Evolutionary conservation across 2,888 invertebrate genomes (phyloP).

Genomic region (Ariolimax columbianus): DNA sequence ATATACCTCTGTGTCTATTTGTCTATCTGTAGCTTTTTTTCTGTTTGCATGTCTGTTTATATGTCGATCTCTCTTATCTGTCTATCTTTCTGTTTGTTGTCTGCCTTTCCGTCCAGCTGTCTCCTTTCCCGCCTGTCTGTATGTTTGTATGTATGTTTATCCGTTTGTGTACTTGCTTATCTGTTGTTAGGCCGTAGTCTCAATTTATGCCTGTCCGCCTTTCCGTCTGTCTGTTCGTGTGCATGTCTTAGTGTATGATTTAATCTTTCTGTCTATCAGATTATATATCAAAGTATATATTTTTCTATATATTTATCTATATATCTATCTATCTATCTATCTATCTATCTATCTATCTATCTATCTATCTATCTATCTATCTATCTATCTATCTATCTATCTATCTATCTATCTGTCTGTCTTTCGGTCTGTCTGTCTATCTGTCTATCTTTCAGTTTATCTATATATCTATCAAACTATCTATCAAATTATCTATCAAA

Average conservation of each 20-base stretch:
- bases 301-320: background rate
- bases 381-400: background rate
- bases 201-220: too few species aligned
- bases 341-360: background rate
- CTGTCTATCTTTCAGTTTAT: background rate
- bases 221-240: too few species aligned
- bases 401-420: too few species aligned
- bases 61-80: background rate
- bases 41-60: background rate
- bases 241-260: too few species aligned
- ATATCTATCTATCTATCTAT: background rate
- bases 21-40: background rate
- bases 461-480: background rate
- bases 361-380: background rate
- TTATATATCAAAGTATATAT: background rate
- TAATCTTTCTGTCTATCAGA: too few species aligned
- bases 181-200: background rate
- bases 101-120: background rate
- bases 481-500: background rate
- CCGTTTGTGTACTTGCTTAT: too few species aligned
- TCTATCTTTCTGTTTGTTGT: background rate
- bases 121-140: too few species aligned
- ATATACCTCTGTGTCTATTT: constrained; percentile 16
- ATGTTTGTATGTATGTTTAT: background rate
- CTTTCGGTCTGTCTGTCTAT: background rate